A percentile compares a stretch with the other conserved stretches of the same genome.
phyloP scores from a whole-genome alignment of 2,113 vertebrate species.

The Nettapus auritus region DNA sequence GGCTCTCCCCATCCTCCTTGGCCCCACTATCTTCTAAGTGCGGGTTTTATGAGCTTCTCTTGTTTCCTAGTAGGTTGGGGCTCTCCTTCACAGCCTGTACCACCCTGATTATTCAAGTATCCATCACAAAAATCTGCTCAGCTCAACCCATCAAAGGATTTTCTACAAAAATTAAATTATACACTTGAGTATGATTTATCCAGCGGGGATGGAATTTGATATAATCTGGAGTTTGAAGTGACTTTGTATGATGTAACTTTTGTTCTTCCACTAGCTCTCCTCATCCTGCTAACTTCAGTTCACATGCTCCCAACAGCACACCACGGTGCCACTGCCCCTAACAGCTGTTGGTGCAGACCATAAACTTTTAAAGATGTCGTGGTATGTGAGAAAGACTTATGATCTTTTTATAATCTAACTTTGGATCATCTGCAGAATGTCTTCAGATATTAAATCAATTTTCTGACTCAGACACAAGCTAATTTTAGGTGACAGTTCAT shows the following conservation, averaged over 20 bases:
- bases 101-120: neutral
- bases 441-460: neutral
- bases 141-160: neutral
- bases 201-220: neutral
- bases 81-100: neutral
- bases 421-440: neutral
- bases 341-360: neutral
- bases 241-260: neutral
- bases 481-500: neutral
- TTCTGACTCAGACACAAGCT: slow-evolving; percentile 30
- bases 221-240: neutral
- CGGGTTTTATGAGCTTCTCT: fast-evolving
- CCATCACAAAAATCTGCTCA: neutral
- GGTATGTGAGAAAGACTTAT: neutral
- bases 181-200: neutral
- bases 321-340: neutral
- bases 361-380: neutral
- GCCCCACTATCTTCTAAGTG: neutral
- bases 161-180: neutral
- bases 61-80: neutral
- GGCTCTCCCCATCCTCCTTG: fast-evolving
- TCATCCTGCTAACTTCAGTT: neutral
- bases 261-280: neutral
- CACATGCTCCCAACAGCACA: neutral
- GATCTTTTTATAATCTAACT: neutral